phyloP scores from a whole-genome alignment of 2,797 vertebrate species.

The Menidia menidia region DNA sequence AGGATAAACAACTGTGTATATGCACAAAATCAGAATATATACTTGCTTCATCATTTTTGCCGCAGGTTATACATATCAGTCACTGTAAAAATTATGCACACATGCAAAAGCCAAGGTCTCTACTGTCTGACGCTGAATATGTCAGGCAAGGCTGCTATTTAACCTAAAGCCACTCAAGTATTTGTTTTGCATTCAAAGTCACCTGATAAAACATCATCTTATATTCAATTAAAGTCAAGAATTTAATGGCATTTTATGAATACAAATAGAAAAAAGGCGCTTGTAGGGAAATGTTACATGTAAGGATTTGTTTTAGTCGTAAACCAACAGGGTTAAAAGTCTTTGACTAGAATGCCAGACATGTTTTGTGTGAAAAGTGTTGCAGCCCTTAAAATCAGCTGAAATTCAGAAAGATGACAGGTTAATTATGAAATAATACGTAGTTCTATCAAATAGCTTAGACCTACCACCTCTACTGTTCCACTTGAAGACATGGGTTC shows the following conservation, averaged over 20 bases:
- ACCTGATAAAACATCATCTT: constrained; percentile 9
- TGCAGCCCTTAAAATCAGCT: constrained; percentile 46
- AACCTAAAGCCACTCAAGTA: background rate
- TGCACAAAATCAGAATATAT: constrained; percentile 10
- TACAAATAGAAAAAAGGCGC: background rate
- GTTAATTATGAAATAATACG: constrained; percentile 69
- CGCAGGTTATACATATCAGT: constrained; percentile 19
- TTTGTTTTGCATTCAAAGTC: constrained; percentile 25
- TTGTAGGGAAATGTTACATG: background rate
- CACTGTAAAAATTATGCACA: constrained; percentile 14
- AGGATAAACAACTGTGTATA: constrained; percentile 30
- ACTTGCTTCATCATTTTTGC: constrained; percentile 14
- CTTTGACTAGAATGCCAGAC: constrained; percentile 33
- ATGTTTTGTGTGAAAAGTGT: constrained; percentile 30
- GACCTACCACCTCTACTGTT: constrained; percentile 30
- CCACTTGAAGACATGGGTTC: constrained; percentile 30
- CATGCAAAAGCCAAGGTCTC: constrained; percentile 15
- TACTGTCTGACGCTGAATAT: constrained; percentile 24
- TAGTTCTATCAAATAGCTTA: constrained; percentile 59
- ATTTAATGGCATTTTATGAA: constrained; percentile 24
- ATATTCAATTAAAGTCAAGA: constrained; percentile 21
- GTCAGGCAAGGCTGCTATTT: constrained; percentile 17
- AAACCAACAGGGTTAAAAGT: constrained; percentile 19
- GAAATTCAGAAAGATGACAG: constrained; percentile 66
- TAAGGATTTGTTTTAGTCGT: constrained; percentile 1